These are phyloP conservation scores for Asbolus verrucosus DNA, from an alignment of 1,140 invertebrate genomes.

Conservation along the genomic window DNA sequence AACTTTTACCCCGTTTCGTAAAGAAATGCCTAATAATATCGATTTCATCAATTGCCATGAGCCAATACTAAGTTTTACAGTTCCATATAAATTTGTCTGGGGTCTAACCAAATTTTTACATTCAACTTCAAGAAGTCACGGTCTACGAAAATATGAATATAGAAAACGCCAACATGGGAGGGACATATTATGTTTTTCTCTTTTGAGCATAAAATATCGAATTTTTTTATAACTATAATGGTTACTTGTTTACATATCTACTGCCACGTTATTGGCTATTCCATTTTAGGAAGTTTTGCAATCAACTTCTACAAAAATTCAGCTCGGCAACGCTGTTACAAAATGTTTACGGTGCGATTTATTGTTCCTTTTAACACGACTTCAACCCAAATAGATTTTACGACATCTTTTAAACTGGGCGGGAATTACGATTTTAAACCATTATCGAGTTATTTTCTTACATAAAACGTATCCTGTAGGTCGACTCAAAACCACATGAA, in stretches of 20 bases:
- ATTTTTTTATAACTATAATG: constrained; percentile 38
- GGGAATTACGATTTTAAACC: too few relatives aligned
- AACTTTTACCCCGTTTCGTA: constrained; percentile 23
- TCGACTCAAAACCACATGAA: too few relatives aligned
- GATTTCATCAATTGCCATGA: constrained; percentile 21
- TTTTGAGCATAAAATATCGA: constrained; percentile 38
- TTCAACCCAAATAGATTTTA: too few relatives aligned
- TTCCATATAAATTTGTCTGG: constrained; percentile 21
- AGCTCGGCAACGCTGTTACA: background rate
- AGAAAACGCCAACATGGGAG: constrained; percentile 22
- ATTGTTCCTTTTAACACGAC: too few relatives aligned
- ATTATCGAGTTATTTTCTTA: too few relatives aligned
- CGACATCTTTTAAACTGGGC: too few relatives aligned
- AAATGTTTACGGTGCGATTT: too few relatives aligned
- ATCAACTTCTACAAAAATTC: background rate
- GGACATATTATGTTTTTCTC: constrained; percentile 3
- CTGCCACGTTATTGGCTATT: constrained; percentile 12
- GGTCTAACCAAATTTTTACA: constrained; percentile 25
- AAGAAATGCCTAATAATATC: constrained; percentile 28
- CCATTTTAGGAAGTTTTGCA: background rate
- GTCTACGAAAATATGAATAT: constrained; percentile 25
- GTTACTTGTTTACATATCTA: constrained; percentile 36
- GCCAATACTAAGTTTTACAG: constrained; percentile 18
- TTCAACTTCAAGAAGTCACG: constrained; percentile 20
- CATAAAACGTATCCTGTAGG: too few relatives aligned